These are phyloP conservation scores for Panagrolaimus sp. DNA, from an alignment of 1,140 invertebrate species.

Conservation along the genomic window DNA sequence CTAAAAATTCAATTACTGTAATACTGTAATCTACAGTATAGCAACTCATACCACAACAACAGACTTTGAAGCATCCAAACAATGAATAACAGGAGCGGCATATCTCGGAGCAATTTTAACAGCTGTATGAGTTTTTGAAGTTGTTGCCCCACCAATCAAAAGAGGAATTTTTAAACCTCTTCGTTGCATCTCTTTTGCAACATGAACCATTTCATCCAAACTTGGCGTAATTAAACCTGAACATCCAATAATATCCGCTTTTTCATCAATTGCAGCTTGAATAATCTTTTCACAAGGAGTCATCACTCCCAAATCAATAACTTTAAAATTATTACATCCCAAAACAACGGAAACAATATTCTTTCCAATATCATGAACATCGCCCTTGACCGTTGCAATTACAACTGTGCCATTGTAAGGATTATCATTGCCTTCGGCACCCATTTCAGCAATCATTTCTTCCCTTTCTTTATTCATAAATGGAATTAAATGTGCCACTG, in stretches of 20 bases:
- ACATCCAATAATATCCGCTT: slow-evolving; percentile 65
- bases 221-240: slow-evolving; percentile 69
- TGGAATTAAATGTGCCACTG: slow-evolving; percentile 67
- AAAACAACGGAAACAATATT: slow-evolving; percentile 69
- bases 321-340: slow-evolving; percentile 67
- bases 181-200: slow-evolving; percentile 67
- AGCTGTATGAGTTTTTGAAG: slow-evolving; percentile 67
- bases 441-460: slow-evolving; percentile 30
- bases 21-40: neutral
- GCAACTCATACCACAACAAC: slow-evolving; percentile 66
- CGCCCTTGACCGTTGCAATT: slow-evolving; percentile 68
- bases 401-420: slow-evolving; percentile 65
- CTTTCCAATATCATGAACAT: slow-evolving; percentile 70
- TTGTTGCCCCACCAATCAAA: slow-evolving; percentile 69
- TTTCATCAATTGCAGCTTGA: slow-evolving; percentile 64
- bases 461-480: slow-evolving; percentile 66
- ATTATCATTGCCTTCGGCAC: slow-evolving; percentile 49
- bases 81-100: slow-evolving; percentile 65
- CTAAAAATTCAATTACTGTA: slow-evolving; percentile 50
- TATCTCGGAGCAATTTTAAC: slow-evolving; percentile 68
- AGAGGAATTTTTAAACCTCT: slow-evolving; percentile 64
- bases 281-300: slow-evolving; percentile 67
- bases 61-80: slow-evolving; percentile 68
- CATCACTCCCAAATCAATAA: slow-evolving; percentile 68
- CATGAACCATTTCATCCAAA: slow-evolving; percentile 68